Evolutionary conservation across 2,797 vertebrate species (phyloP).

Genomic region (Anguilla obscura): DNA sequence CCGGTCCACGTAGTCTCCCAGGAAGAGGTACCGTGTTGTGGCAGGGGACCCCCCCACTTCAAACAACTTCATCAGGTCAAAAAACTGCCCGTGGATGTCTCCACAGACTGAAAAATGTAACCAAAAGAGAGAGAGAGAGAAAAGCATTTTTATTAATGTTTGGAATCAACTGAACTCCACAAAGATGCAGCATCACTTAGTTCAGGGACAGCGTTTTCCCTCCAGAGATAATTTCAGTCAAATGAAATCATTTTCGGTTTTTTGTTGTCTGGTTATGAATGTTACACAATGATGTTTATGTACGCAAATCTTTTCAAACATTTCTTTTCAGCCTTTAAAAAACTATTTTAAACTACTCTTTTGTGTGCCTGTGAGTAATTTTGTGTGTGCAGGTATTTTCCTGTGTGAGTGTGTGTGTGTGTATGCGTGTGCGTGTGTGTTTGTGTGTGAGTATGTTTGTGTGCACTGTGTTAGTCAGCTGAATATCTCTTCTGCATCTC

Average conservation of each 20-base stretch:
- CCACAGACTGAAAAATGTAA: conserved; percentile 70
- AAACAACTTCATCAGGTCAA: conserved; percentile 84
- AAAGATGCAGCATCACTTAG: background rate
- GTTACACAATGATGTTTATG: background rate
- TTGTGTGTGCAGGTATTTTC: conserved; percentile 24
- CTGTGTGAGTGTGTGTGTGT: background rate
- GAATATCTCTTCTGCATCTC: conserved; percentile 42
- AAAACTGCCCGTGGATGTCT: conserved; percentile 83
- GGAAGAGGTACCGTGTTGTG: conserved; percentile 81
- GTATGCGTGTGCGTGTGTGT: background rate
- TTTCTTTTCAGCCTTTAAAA: background rate
- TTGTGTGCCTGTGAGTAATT: conserved; percentile 11
- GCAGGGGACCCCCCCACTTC: conserved; percentile 82
- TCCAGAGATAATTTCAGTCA: background rate
- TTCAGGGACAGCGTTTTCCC: background rate
- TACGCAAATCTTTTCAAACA: background rate
- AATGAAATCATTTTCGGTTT: background rate
- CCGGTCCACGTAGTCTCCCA: conserved; percentile 82
- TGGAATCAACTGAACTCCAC: background rate
- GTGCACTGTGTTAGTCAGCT: conserved; percentile 15
- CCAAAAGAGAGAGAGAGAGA: background rate
- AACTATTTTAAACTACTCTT: background rate
- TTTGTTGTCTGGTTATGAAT: background rate
- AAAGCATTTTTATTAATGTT: background rate
- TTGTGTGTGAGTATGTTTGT: background rate